Conservation (phyloP, 2,888 invertebrate genomes). For the Acanthosepion esculentum region DNA sequence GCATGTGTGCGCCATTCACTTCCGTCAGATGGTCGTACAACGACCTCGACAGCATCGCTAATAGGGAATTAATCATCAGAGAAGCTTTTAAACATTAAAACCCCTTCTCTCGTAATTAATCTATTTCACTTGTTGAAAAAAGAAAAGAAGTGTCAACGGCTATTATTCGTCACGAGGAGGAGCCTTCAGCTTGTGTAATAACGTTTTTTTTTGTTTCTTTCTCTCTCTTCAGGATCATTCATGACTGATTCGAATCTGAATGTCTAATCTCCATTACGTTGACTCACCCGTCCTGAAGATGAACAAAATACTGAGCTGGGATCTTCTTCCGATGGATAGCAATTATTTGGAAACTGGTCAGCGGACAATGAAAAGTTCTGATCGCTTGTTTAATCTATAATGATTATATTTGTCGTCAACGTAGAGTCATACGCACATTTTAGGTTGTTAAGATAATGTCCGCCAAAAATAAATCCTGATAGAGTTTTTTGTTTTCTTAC, state of each 20-base stretch:
- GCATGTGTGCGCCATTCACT: not conserved
- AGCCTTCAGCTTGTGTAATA: accelerated
- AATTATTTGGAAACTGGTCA: not conserved
- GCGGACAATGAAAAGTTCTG: not conserved
- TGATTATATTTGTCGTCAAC: too few relatives aligned
- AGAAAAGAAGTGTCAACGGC: not conserved
- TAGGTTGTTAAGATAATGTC: too few relatives aligned
- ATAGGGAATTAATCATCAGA: not conserved
- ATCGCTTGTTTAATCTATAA: too few relatives aligned
- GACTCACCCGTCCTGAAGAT: not conserved
- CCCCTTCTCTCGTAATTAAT: not conserved
- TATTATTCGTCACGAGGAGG: not conserved
- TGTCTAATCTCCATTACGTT: not conserved
- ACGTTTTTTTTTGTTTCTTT: not conserved
- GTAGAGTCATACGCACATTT: too few relatives aligned
- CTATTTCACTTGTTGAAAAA: not conserved
- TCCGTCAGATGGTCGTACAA: not conserved
- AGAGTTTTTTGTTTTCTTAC: too few relatives aligned
- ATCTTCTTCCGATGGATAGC: not conserved
- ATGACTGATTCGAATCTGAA: not conserved
- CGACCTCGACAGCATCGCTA: not conserved
- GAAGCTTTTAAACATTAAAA: not conserved
- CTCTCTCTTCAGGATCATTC: not conserved
- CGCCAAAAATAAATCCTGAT: too few relatives aligned
- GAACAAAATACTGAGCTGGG: not conserved